Evolutionary conservation across 2,113 vertebrate species (phyloP), one percentile per base, ranked within the genome.

Genomic region (Anolis sagrei): DNA sequence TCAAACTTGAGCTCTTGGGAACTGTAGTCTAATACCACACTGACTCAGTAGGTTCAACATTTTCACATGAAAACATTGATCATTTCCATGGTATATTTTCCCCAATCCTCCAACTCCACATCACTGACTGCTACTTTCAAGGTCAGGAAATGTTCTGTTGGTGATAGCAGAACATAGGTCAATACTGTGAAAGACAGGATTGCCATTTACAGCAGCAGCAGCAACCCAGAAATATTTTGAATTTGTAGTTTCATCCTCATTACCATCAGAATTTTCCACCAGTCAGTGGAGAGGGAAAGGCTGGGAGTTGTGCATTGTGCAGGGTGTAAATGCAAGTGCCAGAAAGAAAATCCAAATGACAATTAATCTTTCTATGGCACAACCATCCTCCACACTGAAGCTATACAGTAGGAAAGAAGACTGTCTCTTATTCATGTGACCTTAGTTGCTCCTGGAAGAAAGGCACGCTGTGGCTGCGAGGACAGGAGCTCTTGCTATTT

Each of bases 271-370:
- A 21, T 82, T 76, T 70, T 75, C 66, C 61, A 72, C 29, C 21
- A 16, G 21, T 61, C 39, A 49, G 7, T 76, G 62, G 19, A 79
- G 54, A 58, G 14, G 54, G 68, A 77, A 79, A 90, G 48, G 34
- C 81, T 74, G 23, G 18, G 6, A 36, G 27, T 61, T 64, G 61
- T 3, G 66, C 70, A 39, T 39, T 8, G 61, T 11, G 68, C 70
- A 48, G 51, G 2, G 10, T 75, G 13, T 51, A 61, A 82, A 86
- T 62, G 70, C 79, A 86, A 29, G 62, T 87, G 48, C 6, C 72
- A 82, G 81, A 77, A 32, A 85, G 75, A 79, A 90, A 89, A 64
- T 2, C 10, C 80, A 62, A 66, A 80, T 44, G 14, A 82, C 58
- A 29, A 77, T 83, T 74, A 29, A 83, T 39, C 74, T 77, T 64